These are phyloP conservation scores for Drosophila anomelani DNA, from an alignment of 2,888 invertebrate genomes.

Conservation along the genomic window DNA sequence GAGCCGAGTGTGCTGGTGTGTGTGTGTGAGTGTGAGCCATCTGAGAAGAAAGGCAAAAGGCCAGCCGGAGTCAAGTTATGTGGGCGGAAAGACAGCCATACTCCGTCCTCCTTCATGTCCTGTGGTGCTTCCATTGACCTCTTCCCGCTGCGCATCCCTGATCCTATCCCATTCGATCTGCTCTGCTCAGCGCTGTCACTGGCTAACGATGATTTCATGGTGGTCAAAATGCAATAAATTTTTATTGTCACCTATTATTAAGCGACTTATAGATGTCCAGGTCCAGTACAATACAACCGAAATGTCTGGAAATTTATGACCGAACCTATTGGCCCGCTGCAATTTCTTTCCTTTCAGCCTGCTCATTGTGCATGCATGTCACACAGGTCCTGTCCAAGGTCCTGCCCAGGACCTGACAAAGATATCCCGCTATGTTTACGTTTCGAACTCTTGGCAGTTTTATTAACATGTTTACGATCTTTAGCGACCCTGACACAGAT, in stretches of 20 bases:
- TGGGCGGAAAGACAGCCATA: constrained; percentile 31
- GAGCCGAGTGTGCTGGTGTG: constrained; percentile 64
- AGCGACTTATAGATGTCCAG: constrained; percentile 52
- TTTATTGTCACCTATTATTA: constrained; percentile 79
- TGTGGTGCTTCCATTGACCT: constrained; percentile 75
- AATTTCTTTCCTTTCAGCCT: constrained; percentile 24
- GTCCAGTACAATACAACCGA: constrained; percentile 10
- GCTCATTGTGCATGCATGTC: constrained; percentile 62
- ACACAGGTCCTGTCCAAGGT: constrained; percentile 59
- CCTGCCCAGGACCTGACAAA: constrained; percentile 39
- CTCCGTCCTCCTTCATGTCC: constrained; percentile 30
- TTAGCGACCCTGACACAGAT: constrained; percentile 32
- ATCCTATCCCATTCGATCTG: constrained; percentile 14
- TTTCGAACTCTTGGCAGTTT: constrained; percentile 80
- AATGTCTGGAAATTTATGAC: constrained; percentile 68
- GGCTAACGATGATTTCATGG: constrained; percentile 84
- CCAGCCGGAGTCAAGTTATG: constrained; percentile 67
- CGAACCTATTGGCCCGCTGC: constrained; percentile 51
- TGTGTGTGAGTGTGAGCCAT: constrained; percentile 27
- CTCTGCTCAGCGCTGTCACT: constrained; percentile 39
- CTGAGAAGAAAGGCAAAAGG: constrained; percentile 42
- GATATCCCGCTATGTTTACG: constrained; percentile 72
- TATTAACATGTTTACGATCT: constrained; percentile 74
- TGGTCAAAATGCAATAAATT: constrained; percentile 83
- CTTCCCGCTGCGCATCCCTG: constrained; percentile 44